A percentile compares a stretch with the other conserved stretches of the same genome.
Conservation (phyloP, 2,797 vertebrate species). For the Hippoglossus hippoglossus region DNA sequence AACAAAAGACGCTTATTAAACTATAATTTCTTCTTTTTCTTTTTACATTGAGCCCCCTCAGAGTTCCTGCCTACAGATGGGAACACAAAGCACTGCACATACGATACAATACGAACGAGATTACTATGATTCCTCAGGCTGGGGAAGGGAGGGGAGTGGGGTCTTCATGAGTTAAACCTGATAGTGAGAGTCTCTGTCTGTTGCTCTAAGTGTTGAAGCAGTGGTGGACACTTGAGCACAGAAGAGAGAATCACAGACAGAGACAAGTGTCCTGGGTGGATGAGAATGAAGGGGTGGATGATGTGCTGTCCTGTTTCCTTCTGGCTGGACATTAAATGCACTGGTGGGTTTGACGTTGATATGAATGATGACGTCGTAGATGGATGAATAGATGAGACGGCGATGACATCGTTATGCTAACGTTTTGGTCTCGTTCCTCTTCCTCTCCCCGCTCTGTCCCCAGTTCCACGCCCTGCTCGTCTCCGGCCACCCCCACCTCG, state of each 20-base stretch:
- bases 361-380: conserved; percentile 1
- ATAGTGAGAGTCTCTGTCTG: conserved; percentile 2
- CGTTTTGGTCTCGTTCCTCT: conserved; percentile 58
- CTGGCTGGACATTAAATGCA: not conserved
- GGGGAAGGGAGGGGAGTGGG: not conserved
- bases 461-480: conserved; percentile 90
- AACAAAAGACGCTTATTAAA: not conserved
- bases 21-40: not conserved
- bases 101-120: conserved; percentile 61
- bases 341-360: not conserved
- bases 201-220: not conserved
- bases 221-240: no score
- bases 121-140: conserved; percentile 51
- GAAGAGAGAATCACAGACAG: conserved; percentile 6
- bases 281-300: not conserved
- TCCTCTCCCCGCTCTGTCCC: conserved; percentile 11
- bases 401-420: conserved; percentile 61
- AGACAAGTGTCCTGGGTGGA: not conserved
- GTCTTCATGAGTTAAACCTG: conserved; percentile 33
- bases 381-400: conserved; percentile 15
- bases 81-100: conserved; percentile 65
- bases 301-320: not conserved
- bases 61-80: conserved; percentile 30
- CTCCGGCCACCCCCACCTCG: conserved; percentile 85
- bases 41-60: conserved; percentile 14